Evolutionary conservation across 1,140 invertebrate species (phyloP), one percentile per base, ranked within the genome.

Genomic region (Probaryconus sp.): DNA sequence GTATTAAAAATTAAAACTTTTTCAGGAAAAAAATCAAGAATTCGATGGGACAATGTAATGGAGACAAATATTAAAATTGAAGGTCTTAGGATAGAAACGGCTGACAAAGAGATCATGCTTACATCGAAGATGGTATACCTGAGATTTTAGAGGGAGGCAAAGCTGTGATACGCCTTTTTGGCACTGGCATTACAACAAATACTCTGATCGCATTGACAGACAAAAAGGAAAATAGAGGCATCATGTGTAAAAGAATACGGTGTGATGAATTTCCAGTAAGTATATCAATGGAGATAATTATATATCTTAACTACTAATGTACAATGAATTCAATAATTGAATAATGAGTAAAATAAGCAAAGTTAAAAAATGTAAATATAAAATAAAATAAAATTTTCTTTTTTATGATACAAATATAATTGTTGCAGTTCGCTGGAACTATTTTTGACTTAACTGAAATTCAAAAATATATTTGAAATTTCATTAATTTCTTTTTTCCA

Each of bases 181-280:
- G 94, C 0, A 82, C 81, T 17, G 92, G 92, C 10, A 88, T 96
- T 37, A 91, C 89, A 0, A 79, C 90, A 1, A 81, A 90, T 42
- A 94, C 94, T 0, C 82, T 91, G 7, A 90, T 96, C 31, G 90
- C 92, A 0, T 94, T 96, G 76, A 95, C 94, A 0, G 87, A 91
- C 20, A 84, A 89, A 28, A 60, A 71, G 0, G 88, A 89, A 18
- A 58, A 85, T 2, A 88, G 85, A 45, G 90, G 90, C n/a, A 71
- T 70, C 1, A 37, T 79, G n/a, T 91, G 90, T 58, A 82, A 89
- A 50, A 86, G 83, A 43, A 85, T 84, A 17, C 81, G 82, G 13
- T 81, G 80, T 2, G 53, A 78, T 1, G 79, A 83, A 47, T 85
- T 84, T 64, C 50, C 77, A 64, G 87, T 90, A 79, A 84, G 79